Evolutionary conservation across 2,113 vertebrate genomes (phyloP).

Genomic region (Hystrix brachyura): DNA sequence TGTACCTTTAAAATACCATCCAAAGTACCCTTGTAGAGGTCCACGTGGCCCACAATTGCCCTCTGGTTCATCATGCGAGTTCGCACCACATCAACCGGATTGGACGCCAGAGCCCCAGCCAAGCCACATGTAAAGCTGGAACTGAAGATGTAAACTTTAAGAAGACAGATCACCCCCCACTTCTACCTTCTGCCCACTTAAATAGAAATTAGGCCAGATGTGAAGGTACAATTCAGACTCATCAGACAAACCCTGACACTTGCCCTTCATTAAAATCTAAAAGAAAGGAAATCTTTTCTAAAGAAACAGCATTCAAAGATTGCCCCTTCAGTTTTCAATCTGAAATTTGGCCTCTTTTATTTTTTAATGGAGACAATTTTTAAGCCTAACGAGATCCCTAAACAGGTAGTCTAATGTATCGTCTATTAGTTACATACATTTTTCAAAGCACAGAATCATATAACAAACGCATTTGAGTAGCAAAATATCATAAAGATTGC

Average conservation of each 20-base stretch:
- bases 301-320: constrained; percentile 30
- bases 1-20: constrained; percentile 95
- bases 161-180: not conserved
- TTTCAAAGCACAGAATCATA: constrained; percentile 61
- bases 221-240: constrained; percentile 7
- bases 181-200: not conserved
- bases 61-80: constrained; percentile 98
- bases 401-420: not conserved
- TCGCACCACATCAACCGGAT: constrained; percentile 96
- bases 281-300: constrained; percentile 64
- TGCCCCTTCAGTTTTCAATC: constrained; percentile 13
- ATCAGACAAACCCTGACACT: constrained; percentile 41
- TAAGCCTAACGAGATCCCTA: constrained; percentile 58
- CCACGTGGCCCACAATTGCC: constrained; percentile 86
- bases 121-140: constrained; percentile 96
- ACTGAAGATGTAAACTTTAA: constrained; percentile 82
- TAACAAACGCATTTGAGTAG: not conserved
- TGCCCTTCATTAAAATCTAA: constrained; percentile 54
- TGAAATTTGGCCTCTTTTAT: not conserved
- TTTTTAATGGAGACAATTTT: not conserved
- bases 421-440: constrained; percentile 1
- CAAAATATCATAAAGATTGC: constrained; percentile 48
- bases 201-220: constrained; percentile 25
- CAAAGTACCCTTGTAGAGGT: constrained; percentile 94
- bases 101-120: constrained; percentile 95